Base-by-base conservation (phyloP, 2,888 invertebrate genomes). In the Noctua janthe region DNA sequence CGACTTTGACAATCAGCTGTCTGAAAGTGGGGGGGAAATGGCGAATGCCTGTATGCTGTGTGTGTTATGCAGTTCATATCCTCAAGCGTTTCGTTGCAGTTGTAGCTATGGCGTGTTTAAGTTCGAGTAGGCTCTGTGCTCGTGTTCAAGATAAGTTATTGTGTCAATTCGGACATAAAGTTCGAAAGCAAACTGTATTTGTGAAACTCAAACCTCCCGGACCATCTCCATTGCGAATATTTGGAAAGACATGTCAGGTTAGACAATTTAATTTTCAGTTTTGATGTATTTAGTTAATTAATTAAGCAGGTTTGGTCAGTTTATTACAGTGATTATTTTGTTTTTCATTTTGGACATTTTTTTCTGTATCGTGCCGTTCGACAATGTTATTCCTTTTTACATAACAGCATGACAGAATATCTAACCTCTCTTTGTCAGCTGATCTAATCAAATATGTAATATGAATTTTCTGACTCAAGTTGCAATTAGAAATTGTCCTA, bases 71-170 rank as follows among this genome's bases (percentile, higher is more conserved):
- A 97, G 97, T 97, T 95, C 95, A 96, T 96, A 96, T 97, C 94
- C 94, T 95, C 95, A 94, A 97, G 96, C 96, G 96, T 95, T 96
- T 97, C 97, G 98, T 97, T 98, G 97, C 97, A 97, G 98, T 98
- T 97, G 97, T 97, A 97, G 97, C 98, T 97, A 98, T 98, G 98
- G 98, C 98, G 98, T 98, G 98, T 98, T 97, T 98, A 97, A 98
- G 98, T 97, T 98, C 98, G 97, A 98, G 98, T 97, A 98, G 98
- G 97, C 97, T 98, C 97, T 98, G 98, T 98, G 98, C 97, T 97
- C 98, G 98, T 97, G 98, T 98, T 95, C 97, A 97, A 95, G 98
- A 98, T 97, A 98, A 98, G 97, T 97, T 97, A 95, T 97, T 98
- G 98, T 98, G 98, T 97, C 98, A 98, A 97, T 98, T 98, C 95